Conservation (phyloP, 1,140 invertebrate species). For the Druon quercuslanigerum region DNA sequence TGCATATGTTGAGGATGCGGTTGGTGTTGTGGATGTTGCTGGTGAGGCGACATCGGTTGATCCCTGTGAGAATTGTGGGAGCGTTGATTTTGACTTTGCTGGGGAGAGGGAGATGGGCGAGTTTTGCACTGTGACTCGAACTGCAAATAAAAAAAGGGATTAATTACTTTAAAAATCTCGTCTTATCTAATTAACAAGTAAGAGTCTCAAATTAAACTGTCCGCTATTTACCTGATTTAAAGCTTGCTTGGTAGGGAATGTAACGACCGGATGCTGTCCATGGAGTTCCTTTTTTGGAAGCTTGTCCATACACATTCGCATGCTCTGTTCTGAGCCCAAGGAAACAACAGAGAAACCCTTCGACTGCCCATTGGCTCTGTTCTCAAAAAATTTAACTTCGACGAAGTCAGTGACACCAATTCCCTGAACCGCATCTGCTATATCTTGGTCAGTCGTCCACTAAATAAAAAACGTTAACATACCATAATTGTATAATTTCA, state of each 20-base stretch:
- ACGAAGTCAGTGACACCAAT: slow-evolving; percentile 95
- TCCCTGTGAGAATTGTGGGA: slow-evolving; percentile 75
- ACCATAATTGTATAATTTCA: too few relatives aligned
- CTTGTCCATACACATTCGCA: slow-evolving; percentile 92
- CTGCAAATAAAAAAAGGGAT: slow-evolving; percentile 69
- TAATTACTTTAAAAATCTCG: not conserved
- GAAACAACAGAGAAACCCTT: slow-evolving; percentile 98
- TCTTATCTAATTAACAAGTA: not conserved
- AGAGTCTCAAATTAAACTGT: not conserved
- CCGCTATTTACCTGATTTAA: slow-evolving; percentile 75
- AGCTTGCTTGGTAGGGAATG: slow-evolving; percentile 95
- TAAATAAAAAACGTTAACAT: slow-evolving; percentile 71
- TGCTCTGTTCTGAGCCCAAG: slow-evolving; percentile 93
- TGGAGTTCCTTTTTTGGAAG: slow-evolving; percentile 96
- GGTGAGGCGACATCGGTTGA: slow-evolving; percentile 71
- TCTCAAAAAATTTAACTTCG: slow-evolving; percentile 99
- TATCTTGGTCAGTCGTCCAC: slow-evolving; percentile 99
- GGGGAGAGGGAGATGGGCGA: slow-evolving; percentile 83
- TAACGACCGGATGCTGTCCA: slow-evolving; percentile 95
- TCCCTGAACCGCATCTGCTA: slow-evolving; percentile 89
- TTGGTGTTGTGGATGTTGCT: too few relatives aligned
- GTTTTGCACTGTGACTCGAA: slow-evolving; percentile 95
- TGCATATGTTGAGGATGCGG: slow-evolving; percentile 74
- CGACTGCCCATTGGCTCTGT: slow-evolving; percentile 98
- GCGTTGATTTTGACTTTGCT: slow-evolving; percentile 75